Evolutionary conservation across 2,113 vertebrate genomes (phyloP), one percentile per base, ranked within the genome.

Genomic region (Tetraodon nigroviridis): DNA sequence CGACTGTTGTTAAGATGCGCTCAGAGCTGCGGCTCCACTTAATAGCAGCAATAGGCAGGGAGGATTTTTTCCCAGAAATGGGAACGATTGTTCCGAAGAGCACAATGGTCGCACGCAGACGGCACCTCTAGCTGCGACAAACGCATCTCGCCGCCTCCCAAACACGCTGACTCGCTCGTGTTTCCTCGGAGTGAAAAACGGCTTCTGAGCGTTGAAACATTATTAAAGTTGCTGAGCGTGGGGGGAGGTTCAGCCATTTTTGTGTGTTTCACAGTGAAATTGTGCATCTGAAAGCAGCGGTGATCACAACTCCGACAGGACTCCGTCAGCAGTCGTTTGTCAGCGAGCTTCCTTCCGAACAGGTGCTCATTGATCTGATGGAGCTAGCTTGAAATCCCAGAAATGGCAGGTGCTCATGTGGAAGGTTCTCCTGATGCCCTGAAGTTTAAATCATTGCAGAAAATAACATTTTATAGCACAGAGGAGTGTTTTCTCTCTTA

Each of bases 121-220:
- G 55, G 46, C 49, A 52, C 73, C 56, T 64, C 22, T 67, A 81
- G 66, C 67, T 71, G 48, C 56, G 62, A 67, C 62, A 63, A 84
- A 82, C 79, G 71, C 73, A 78, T 82, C 78, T 3, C 5, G 69
- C 71, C 53, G 78, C 73, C 75, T 76, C 72, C 65, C 75, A 80
- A 85, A 86, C 78, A 64, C 76, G 45, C 65, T 24, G 68, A 74
- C 44, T 62, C 19, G 8, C 37, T 58, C 29, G 67, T 75, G 42
- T 67, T 79, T 62, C 73, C 32, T 58, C 5, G 22, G 27, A 75
- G 55, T 64, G 40, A 69, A 24, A 64, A 70, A 53, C 22, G 5
- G 73, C 6, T 79, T 79, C 41, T 45, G 29, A 59, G 27, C 10
- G 40, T 67, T 76, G 46, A 55, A 77, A 69, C 32, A 41, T 58